Percentiles rank a stretch among this genome's conserved stretches.
phyloP scores from a whole-genome alignment of 2,113 vertebrate species.

The Channa argus region DNA sequence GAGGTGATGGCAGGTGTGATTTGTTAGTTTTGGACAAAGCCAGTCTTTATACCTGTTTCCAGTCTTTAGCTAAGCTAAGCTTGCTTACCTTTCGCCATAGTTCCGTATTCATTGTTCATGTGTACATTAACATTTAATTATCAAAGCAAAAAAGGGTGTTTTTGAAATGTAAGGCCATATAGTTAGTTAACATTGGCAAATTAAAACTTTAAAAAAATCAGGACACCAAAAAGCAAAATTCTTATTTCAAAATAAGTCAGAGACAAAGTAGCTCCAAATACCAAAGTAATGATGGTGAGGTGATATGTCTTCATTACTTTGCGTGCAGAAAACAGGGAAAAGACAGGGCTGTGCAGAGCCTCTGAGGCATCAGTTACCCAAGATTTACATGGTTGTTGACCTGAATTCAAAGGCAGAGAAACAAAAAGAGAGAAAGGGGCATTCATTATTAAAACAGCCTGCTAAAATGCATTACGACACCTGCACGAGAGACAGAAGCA shows the following conservation, averaged over 20 bases:
- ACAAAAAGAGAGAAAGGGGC: conserved; percentile 37
- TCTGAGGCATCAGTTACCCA: conserved; percentile 6
- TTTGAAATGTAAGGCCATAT: not conserved
- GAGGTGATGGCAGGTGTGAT: not conserved
- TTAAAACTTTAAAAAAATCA: not conserved
- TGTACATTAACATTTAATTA: not conserved
- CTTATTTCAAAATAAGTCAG: not conserved
- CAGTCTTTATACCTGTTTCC: not conserved
- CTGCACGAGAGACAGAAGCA: conserved; percentile 18
- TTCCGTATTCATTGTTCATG: not conserved
- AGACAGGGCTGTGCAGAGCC: not conserved
- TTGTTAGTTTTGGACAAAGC: too few species aligned
- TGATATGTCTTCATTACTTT: not conserved
- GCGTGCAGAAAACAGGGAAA: conserved; percentile 28
- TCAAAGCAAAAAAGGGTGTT: not conserved
- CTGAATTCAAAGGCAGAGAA: conserved; percentile 51
- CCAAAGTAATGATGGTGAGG: not conserved
- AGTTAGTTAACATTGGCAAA: not conserved
- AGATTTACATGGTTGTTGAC: conserved; percentile 46
- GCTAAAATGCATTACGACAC: conserved; percentile 42
- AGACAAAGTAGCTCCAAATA: not conserved
- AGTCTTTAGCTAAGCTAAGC: not conserved
- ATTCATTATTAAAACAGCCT: conserved; percentile 66
- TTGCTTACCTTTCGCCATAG: too few species aligned
- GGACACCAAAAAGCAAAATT: not conserved